A percentile compares a stretch with the other conserved stretches of the same genome.
These are phyloP conservation scores for Macrophya alboannulata DNA, from an alignment of 2,888 invertebrate genomes.

Conservation along the genomic window DNA sequence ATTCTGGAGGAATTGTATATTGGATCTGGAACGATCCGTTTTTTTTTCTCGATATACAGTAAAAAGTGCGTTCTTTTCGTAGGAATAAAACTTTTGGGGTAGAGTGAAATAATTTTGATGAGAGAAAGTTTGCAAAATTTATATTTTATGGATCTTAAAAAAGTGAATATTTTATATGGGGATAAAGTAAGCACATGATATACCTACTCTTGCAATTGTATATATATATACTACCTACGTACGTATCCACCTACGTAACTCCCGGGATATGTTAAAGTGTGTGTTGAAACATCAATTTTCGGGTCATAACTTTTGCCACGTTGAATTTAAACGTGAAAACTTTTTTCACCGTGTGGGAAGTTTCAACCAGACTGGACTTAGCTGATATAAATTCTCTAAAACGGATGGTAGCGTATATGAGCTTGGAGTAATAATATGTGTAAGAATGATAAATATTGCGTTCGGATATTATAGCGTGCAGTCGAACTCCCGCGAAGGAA, in stretches of 20 bases:
- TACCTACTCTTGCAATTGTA: neutral
- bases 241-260: neutral
- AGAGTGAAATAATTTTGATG: neutral
- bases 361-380: neutral
- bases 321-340: neutral
- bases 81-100: neutral
- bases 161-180: neutral
- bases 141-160: neutral
- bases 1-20: neutral
- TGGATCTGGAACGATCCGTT: neutral
- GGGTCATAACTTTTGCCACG: neutral
- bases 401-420: neutral
- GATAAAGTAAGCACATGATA: neutral
- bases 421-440: neutral
- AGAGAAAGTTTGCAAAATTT: neutral
- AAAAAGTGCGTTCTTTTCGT: neutral
- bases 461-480: neutral
- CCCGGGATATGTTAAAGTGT: neutral
- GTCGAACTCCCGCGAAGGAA: neutral
- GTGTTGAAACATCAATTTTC: neutral
- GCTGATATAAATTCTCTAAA: neutral
- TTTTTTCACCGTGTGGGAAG: neutral
- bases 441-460: slow-evolving; percentile 45
- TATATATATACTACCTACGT: too few relatives aligned
- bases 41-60: slow-evolving; percentile 9